Percentiles rank a stretch among this genome's conserved stretches.
These are phyloP conservation scores for Drosophila ochracea DNA, from an alignment of 2,888 invertebrate species.

Conservation along the genomic window DNA sequence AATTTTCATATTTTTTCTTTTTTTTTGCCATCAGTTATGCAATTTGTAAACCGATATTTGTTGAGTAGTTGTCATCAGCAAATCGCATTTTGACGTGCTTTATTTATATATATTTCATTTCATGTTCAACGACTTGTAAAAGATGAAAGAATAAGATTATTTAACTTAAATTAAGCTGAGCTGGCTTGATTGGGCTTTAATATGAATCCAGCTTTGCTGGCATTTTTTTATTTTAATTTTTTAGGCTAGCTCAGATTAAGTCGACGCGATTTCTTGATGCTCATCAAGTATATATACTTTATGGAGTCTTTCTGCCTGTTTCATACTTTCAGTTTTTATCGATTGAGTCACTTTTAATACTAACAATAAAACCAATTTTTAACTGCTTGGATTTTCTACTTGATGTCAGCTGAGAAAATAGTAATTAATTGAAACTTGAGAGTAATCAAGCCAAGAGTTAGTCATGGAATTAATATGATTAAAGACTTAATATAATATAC, in stretches of 20 bases:
- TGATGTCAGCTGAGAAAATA: background rate
- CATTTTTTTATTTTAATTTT: too few species aligned
- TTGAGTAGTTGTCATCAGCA: background rate
- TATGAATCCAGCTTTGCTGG: too few species aligned
- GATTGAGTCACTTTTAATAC: background rate
- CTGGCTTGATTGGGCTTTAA: background rate
- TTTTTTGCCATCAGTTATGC: too few species aligned
- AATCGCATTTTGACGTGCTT: background rate
- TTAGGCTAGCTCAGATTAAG: too few species aligned
- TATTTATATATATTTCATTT: background rate
- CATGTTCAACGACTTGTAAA: background rate
- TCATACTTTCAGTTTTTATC: background rate
- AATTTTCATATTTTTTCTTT: too few species aligned
- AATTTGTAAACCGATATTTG: background rate
- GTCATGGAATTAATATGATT: background rate
- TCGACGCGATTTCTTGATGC: too few species aligned
- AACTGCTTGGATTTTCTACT: background rate
- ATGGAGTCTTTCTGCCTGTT: background rate
- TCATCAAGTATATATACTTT: background rate
- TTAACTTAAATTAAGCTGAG: background rate
- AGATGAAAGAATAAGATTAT: background rate
- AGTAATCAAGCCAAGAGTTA: background rate
- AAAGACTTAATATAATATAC: too few species aligned
- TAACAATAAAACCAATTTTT: background rate
- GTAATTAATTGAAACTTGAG: background rate